Evolutionary conservation across 2,888 invertebrate genomes (phyloP).

Genomic region (Tanytarsus gracilentus): DNA sequence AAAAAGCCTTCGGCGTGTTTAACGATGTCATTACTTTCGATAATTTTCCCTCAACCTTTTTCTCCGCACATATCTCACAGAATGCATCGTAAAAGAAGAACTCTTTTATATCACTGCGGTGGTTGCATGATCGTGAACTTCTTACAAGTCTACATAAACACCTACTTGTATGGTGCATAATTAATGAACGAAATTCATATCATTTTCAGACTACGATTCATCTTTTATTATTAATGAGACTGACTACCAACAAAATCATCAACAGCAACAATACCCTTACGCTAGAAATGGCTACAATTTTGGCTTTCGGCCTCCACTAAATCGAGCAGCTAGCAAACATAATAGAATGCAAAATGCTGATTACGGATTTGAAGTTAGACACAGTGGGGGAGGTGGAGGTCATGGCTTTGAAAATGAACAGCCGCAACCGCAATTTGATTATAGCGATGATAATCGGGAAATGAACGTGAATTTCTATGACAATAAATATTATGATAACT

Average conservation of each 20-base stretch:
- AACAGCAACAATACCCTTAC: constrained; percentile 15
- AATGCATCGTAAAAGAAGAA: no score
- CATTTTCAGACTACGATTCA: constrained; percentile 16
- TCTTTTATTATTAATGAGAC: constrained; percentile 17
- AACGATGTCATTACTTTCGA: no score
- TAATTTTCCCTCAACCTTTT: no score
- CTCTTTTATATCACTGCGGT: no score
- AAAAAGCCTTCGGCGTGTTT: no score
- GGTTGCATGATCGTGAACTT: no score
- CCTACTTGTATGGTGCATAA: no score
- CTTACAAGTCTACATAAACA: no score
- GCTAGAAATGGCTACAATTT: constrained; percentile 24
- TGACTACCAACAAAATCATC: constrained; percentile 21
- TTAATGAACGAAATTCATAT: not conserved
- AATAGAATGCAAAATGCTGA: no score
- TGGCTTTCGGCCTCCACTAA: not conserved
- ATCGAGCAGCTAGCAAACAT: constrained; percentile 14
- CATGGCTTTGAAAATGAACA: no score
- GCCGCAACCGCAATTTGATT: not conserved
- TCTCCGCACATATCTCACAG: no score
- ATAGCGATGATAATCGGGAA: constrained; percentile 4
- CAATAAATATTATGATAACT: constrained; percentile 36
- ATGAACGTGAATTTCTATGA: constrained; percentile 33
- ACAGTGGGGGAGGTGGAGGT: not conserved
- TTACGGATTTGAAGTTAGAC: no score